A percentile compares a stretch with the other conserved stretches of the same genome.
Conservation (phyloP, 2,797 vertebrate species). For the Echiichthys vipera region DNA sequence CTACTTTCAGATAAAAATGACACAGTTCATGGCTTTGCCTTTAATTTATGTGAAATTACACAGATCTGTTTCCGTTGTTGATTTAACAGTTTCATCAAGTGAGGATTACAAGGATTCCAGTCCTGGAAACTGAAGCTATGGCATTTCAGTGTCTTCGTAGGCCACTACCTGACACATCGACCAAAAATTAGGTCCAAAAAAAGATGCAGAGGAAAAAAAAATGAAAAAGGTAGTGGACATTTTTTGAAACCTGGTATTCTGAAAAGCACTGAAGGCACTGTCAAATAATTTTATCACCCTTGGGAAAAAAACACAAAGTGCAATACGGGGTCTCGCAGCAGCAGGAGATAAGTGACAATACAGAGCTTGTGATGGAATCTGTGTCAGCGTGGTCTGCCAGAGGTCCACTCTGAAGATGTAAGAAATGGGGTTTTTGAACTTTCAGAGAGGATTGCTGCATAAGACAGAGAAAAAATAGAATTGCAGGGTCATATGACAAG, state of each 20-base stretch:
- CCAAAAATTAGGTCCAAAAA: background rate
- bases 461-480: conserved; percentile 16
- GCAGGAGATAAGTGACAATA: conserved; percentile 45
- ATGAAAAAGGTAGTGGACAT: conserved; percentile 9
- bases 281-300: conserved; percentile 58
- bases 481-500: background rate
- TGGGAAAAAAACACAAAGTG: background rate
- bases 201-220: background rate
- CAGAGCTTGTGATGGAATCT: conserved; percentile 40
- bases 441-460: conserved; percentile 6
- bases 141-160: conserved; percentile 11
- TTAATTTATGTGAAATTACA: background rate
- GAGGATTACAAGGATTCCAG: conserved; percentile 38
- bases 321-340: conserved; percentile 13
- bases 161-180: background rate
- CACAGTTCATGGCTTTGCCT: background rate
- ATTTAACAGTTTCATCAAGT: conserved; percentile 44
- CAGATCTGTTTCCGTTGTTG: conserved; percentile 24
- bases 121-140: conserved; percentile 29
- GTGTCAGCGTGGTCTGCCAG: conserved; percentile 28
- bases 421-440: conserved; percentile 16
- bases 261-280: conserved; percentile 24
- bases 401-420: conserved; percentile 2
- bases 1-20: background rate
- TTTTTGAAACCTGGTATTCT: conserved; percentile 14